phyloP scores from a whole-genome alignment of 2,888 invertebrate genomes.

The Lordiphosa fenestrarum region DNA sequence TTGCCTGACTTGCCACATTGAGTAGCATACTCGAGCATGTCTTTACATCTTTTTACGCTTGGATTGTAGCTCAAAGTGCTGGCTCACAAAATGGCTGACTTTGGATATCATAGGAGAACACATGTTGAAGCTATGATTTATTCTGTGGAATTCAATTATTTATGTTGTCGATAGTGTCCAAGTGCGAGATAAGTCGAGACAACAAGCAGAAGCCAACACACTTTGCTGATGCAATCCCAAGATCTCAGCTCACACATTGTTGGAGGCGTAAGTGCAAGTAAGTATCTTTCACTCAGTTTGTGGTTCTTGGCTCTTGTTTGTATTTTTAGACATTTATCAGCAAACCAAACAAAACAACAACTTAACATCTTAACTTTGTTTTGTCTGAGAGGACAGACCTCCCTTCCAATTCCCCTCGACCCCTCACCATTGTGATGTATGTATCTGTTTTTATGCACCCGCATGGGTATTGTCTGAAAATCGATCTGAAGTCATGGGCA shows the following conservation, averaged over 20 bases:
- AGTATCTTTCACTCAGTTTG: constrained; percentile 41
- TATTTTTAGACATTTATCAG: constrained; percentile 70
- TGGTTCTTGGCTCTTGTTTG: constrained; percentile 23
- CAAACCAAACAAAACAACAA: constrained; percentile 25
- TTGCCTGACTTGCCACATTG: constrained; percentile 54
- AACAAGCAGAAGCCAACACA: background rate
- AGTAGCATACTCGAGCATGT: constrained; percentile 69
- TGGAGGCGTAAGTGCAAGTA: constrained; percentile 6
- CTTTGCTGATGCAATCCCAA: constrained; percentile 1
- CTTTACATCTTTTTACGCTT: constrained; percentile 74
- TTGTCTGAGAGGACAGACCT: constrained; percentile 49
- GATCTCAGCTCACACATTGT: constrained; percentile 1
- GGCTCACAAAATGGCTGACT: constrained; percentile 13
- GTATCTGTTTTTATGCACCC: constrained; percentile 51
- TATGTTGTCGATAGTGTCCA: constrained; percentile 6
- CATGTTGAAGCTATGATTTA: constrained; percentile 10
- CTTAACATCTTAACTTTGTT: constrained; percentile 44
- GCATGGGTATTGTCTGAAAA: constrained; percentile 56
- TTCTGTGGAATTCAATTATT: constrained; percentile 13
- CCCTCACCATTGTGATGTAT: background rate
- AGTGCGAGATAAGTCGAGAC: background rate
- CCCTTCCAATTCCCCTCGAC: constrained; percentile 4
- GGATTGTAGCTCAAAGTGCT: constrained; percentile 54
- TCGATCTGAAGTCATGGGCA: constrained; percentile 51
- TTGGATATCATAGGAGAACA: constrained; percentile 1